Base-by-base conservation (phyloP, 2,797 vertebrate genomes). In the Microchirus variegatus region DNA sequence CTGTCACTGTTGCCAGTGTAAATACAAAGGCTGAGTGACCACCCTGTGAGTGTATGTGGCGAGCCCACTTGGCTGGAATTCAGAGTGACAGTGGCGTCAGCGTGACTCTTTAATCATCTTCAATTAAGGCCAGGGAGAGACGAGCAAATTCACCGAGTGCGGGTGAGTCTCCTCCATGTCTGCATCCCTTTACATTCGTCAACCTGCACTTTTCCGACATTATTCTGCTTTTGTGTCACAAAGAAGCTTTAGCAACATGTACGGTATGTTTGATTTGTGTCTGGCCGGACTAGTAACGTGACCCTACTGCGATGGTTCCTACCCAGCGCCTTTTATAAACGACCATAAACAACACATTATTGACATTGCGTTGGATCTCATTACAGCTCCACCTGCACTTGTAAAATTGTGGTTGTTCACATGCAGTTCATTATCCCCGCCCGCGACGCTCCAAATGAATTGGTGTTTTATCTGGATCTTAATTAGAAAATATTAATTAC, bases 61-160 rank as follows among this genome's bases (percentile, higher is more conserved):
- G 67, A 75, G 53, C 77, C 80, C 70, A 70, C 73, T 80, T 76
- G 80, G 77, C 82, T 53, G 50, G 87, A 80, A 92, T 92, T 80
- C 82, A 86, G 77, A 89, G 73, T 80, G 87, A 92, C 91, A 90
- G 83, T 72, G 73, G 76, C 53, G 42, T 80, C 83, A 59, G 83
- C 82, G 81, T 78, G 82, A 88, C 81, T 90, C 88, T 73, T 73
- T 86, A 83, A 89, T 93, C 91, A 91, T 70, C 83, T 92, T 91
- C 73, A 91, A 91, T 92, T 92, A 91, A 89, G 91, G 89, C 81
- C 88, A 92, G 69, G 64, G 63, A 77, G 73, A 77, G 77, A 85
- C 46, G 19, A 77, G 77, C 26, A 71, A 68, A 75, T 78, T 77
- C 69, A 50, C 50, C 16, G 65, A 60, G 12, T 36, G 46, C 18